Percentiles rank a stretch among this genome's conserved stretches.
Conservation (phyloP, 1,140 invertebrate species). For the Pseudobourletiella spinata region DNA sequence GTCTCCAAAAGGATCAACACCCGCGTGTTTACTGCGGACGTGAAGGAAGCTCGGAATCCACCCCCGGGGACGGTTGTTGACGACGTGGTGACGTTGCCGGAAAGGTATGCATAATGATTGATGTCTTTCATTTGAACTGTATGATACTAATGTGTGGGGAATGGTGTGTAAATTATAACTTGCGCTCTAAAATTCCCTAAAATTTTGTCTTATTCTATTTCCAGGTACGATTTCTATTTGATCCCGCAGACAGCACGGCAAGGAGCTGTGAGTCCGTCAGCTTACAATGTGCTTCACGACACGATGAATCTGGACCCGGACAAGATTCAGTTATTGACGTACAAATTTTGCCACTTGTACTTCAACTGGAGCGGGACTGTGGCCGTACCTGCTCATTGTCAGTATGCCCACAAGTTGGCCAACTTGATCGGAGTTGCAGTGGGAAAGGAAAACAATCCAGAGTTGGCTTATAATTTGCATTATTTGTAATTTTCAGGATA, state of each 20-base stretch:
- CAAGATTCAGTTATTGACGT: conserved; percentile 47
- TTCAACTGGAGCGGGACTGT: conserved; percentile 52
- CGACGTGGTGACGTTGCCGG: conserved; percentile 57
- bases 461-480: neutral
- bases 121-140: neutral
- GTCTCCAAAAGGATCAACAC: conserved; percentile 88
- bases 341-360: conserved; percentile 52
- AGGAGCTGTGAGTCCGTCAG: conserved; percentile 50
- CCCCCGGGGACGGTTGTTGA: conserved; percentile 74
- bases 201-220: neutral
- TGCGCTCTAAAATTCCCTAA: conserved; percentile 48
- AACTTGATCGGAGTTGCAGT: conserved; percentile 54
- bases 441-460: neutral
- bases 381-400: conserved; percentile 51
- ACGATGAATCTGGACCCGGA: conserved; percentile 41
- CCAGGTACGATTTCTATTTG: conserved; percentile 70
- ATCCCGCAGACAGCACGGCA: conserved; percentile 65
- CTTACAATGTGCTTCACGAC: conserved; percentile 50
- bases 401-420: conserved; percentile 75
- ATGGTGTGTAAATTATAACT: too few relatives aligned
- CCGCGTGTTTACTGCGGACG: conserved; percentile 49
- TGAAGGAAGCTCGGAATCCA: conserved; percentile 57
- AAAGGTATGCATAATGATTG: conserved; percentile 51
- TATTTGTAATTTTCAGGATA: conserved; percentile 1
- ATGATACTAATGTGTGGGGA: neutral